Conservation (phyloP, 2,888 invertebrate species). For the Acleris laterana region DNA sequence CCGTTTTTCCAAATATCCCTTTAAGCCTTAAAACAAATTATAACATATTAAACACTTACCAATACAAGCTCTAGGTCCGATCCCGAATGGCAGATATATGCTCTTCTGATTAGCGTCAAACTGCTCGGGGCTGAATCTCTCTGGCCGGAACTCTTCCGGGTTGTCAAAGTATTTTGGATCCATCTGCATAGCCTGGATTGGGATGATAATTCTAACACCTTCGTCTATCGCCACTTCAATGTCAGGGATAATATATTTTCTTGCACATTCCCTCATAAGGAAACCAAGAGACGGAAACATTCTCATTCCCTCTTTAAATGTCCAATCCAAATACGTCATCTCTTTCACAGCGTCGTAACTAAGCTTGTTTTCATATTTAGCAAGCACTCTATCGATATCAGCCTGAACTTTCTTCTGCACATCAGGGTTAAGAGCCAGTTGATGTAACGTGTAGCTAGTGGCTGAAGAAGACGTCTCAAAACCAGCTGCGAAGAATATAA, state of each 20-base stretch:
- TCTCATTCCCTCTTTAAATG: constrained; percentile 63
- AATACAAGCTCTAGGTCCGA: constrained; percentile 63
- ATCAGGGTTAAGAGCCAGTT: constrained; percentile 61
- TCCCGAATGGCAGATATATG: constrained; percentile 62
- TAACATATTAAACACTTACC: constrained; percentile 48
- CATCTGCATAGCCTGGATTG: constrained; percentile 35
- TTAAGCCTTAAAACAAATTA: neutral
- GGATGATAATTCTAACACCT: constrained; percentile 31
- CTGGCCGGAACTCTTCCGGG: constrained; percentile 39
- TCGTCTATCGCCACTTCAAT: constrained; percentile 46
- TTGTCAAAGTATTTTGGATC: constrained; percentile 42
- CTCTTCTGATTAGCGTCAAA: constrained; percentile 41
- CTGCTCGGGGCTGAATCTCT: constrained; percentile 39
- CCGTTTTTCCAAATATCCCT: too few relatives aligned
- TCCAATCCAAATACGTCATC: constrained; percentile 66
- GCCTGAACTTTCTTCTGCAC: constrained; percentile 58
- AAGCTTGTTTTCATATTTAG: constrained; percentile 51
- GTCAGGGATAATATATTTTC: constrained; percentile 52
- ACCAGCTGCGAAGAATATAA: constrained; percentile 73
- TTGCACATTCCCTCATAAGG: constrained; percentile 50
- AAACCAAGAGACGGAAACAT: constrained; percentile 59
- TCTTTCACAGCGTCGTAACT: constrained; percentile 65
- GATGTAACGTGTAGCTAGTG: constrained; percentile 65
- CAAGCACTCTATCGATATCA: constrained; percentile 58
- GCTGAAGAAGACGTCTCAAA: constrained; percentile 78